Evolutionary conservation across 1,140 invertebrate species (phyloP).

Genomic region (Drosophila teissieri): DNA sequence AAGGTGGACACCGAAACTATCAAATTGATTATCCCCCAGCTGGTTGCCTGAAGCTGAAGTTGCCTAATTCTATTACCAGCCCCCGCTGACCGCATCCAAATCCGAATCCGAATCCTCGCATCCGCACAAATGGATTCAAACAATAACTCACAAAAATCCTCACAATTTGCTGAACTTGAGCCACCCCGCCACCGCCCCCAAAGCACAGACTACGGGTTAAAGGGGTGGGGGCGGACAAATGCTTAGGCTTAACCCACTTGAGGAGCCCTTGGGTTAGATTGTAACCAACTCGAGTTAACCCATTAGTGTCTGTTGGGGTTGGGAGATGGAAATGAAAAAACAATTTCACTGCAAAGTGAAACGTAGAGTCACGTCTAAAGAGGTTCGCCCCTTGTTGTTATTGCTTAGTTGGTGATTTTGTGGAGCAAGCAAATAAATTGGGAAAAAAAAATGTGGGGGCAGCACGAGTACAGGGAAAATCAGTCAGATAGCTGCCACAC

Average conservation of each 20-base stretch:
- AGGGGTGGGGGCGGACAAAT: conserved; percentile 49
- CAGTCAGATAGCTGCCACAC: conserved; percentile 48
- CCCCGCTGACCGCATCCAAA: neutral
- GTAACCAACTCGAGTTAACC: conserved; percentile 81
- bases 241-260: conserved; percentile 73
- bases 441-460: conserved; percentile 38
- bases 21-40: conserved; percentile 47
- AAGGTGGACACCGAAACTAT: conserved; percentile 38
- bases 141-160: conserved; percentile 73
- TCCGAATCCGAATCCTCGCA: neutral
- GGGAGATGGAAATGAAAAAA: conserved; percentile 67
- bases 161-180: conserved; percentile 76
- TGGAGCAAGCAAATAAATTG: conserved; percentile 79
- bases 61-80: conserved; percentile 41
- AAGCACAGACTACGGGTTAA: conserved; percentile 10
- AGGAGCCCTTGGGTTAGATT: conserved; percentile 61
- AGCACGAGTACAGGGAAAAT: conserved; percentile 39
- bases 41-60: conserved; percentile 15
- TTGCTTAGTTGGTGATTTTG: conserved; percentile 71
- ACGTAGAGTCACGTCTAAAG: conserved; percentile 67
- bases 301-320: conserved; percentile 54
- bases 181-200: conserved; percentile 9
- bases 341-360: conserved; percentile 71
- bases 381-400: conserved; percentile 47
- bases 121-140: conserved; percentile 60